These are phyloP conservation scores for Isotomurus palustris DNA, from an alignment of 2,888 invertebrate genomes.

Conservation along the genomic window DNA sequence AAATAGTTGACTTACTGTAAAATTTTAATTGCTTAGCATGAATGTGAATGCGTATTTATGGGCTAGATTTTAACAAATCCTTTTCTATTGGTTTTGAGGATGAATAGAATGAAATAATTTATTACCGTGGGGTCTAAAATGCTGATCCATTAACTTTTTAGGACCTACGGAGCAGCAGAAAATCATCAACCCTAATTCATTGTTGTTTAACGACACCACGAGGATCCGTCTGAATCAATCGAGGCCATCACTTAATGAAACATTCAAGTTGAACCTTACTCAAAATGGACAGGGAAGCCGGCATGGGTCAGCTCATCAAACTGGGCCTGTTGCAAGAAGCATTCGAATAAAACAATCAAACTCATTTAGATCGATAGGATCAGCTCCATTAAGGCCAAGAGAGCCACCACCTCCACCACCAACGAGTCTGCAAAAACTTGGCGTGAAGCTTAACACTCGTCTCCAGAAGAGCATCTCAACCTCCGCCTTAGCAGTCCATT, in stretches of 20 bases:
- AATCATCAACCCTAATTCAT: slow-evolving; percentile 46
- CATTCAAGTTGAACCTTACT: slow-evolving; percentile 39
- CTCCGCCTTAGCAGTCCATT: slow-evolving; percentile 18
- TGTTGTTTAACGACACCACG: slow-evolving; percentile 77
- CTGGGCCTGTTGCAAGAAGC: slow-evolving; percentile 5
- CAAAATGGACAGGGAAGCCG: slow-evolving; percentile 33
- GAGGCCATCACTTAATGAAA: slow-evolving; percentile 43
- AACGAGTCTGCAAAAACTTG: not conserved
- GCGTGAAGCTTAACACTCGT: not conserved
- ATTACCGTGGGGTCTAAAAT: no score
- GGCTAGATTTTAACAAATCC: no score
- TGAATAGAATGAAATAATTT: no score
- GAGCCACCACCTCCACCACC: slow-evolving; percentile 47
- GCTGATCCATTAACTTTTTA: no score
- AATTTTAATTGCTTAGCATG: slow-evolving; percentile 4
- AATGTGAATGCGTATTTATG: no score
- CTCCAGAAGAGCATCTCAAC: not conserved
- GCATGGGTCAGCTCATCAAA: not conserved
- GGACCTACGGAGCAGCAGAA: slow-evolving; percentile 7
- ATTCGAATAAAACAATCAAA: slow-evolving; percentile 39
- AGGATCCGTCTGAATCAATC: slow-evolving; percentile 61
- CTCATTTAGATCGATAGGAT: slow-evolving; percentile 50
- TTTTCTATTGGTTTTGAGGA: no score
- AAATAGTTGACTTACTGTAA: slow-evolving; percentile 1
- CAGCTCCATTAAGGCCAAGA: slow-evolving; percentile 35